Evolutionary conservation across 1,140 invertebrate species (phyloP), one percentile per base, ranked within the genome.

Genomic region (Ips nitidus): DNA sequence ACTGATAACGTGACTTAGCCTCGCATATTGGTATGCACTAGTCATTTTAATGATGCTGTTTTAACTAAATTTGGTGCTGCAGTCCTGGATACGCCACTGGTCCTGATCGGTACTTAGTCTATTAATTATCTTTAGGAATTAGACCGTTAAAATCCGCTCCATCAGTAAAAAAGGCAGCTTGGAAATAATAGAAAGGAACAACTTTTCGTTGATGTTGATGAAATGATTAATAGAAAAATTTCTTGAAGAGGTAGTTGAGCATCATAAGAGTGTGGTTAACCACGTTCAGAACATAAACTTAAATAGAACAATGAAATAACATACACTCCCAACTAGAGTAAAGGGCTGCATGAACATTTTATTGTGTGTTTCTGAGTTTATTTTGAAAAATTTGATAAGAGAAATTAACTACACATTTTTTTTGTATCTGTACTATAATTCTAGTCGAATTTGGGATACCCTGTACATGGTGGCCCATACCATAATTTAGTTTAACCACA

Each of bases 61-160:
- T 22, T 22, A 50, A 50, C 22, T 50, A 22, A 50, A 50, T 8
- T 50, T 50, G 7, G 45, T 50, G 22, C 22, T 50, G 45, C 2
- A 50, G 45, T 3, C 1, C n/a, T 55, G 52, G 8, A 55, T 55
- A 37, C 52, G 52, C 52, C n/a, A 50, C 45, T 50, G 8, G 52
- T 6, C n/a, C 37, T 8, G 37, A 55, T 36, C 37, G 6, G 37
- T 55, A 55, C 52, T 55, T 38, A 22, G 5, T 5, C 6, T 36
- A n/a, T 55, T 55, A 55, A 55, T 36, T 36, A 55, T 55, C 2
- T 36, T 38, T 37, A 37, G n/a, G 37, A 55, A 59, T 7, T 59
- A 42, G 57, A 59, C 57, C 57, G 57, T 59, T 42, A 59, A 59
- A 59, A 55, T 55, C n/a, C 37, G 45, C n/a, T 47, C n/a, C n/a